Evolutionary conservation across 2,113 vertebrate genomes (phyloP), one percentile per base, ranked within the genome.

Genomic region (Urocitellus parryii): DNA sequence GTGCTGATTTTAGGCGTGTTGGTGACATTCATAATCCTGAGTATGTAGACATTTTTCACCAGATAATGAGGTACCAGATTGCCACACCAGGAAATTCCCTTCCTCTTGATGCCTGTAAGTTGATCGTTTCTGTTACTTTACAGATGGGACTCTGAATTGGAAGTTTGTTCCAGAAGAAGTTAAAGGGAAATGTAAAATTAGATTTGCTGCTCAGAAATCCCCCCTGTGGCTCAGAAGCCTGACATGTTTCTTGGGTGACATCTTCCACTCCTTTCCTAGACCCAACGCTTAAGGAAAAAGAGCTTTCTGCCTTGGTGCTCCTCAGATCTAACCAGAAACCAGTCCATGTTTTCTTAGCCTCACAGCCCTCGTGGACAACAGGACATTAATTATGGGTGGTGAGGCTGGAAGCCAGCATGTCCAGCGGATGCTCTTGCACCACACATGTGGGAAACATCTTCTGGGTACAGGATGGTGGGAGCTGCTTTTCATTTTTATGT

Each of bases 1-100:
- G 82, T 96, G 98, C 96, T 97, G 97, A 98, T 98, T 98, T 97
- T 95, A 97, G 97, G 97, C 68, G 76, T 88, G 95, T 96, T 96
- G 97, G 45, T 95, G 95, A 96, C 95, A 97, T 98, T 98, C 97
- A 85, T 53, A 95, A 98, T 97, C 95, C 96, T 96, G 95, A 97
- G 96, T 95, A 45, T 96, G 29, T 96, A 90, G 96, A 81, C 95
- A 88, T 90, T 97, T 97, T 73, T 96, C 1, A 96, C 92, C 86
- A 91, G 92, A 96, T 97, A 97, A 96, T 96, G 93, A 97, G 80
- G 84, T 89, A 97, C 80, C 96, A 98, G 95, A 95, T 79, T 97
- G 96, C 72, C 56, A n/a, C 85, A 78, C 76, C 80, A 90, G 84
- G 89, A 96, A 96, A 91, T 90, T 88, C 74, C 81, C 78, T 97